Percentiles rank a stretch among this genome's conserved stretches.
Conservation (phyloP, 2,888 invertebrate genomes). For the Pediacus dermestoides region DNA sequence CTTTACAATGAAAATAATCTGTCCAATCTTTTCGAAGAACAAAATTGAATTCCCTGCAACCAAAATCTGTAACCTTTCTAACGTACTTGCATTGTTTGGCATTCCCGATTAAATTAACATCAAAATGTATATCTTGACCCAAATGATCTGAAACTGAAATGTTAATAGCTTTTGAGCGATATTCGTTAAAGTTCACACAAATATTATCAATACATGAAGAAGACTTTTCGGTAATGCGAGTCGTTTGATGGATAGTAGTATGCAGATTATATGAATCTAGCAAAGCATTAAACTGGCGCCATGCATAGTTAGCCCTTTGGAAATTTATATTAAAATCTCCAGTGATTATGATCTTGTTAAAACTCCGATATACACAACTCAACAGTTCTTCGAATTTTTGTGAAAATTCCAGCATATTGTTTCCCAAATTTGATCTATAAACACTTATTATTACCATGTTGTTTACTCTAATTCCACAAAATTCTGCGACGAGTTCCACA, state of each 20-base stretch:
- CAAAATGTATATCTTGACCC: constrained; percentile 1
- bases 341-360: constrained; percentile 1
- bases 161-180: background rate
- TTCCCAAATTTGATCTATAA: background rate
- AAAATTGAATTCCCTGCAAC: background rate
- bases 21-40: background rate
- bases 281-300: background rate
- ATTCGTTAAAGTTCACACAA: background rate
- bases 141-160: constrained; percentile 1
- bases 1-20: background rate
- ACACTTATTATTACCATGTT: background rate
- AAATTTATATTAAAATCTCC: background rate
- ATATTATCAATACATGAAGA: background rate
- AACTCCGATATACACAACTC: background rate
- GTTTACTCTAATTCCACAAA: too few species aligned
- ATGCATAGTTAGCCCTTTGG: background rate
- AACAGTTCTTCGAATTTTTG: constrained; percentile 1
- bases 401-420: background rate
- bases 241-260: background rate
- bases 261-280: constrained; percentile 1
- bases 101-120: background rate
- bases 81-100: constrained; percentile 1
- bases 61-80: background rate
- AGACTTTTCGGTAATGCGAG: background rate
- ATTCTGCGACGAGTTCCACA: too few species aligned